Evolutionary conservation across 1,140 invertebrate genomes (phyloP).

Genomic region (Rhynchophorus ferrugineus): DNA sequence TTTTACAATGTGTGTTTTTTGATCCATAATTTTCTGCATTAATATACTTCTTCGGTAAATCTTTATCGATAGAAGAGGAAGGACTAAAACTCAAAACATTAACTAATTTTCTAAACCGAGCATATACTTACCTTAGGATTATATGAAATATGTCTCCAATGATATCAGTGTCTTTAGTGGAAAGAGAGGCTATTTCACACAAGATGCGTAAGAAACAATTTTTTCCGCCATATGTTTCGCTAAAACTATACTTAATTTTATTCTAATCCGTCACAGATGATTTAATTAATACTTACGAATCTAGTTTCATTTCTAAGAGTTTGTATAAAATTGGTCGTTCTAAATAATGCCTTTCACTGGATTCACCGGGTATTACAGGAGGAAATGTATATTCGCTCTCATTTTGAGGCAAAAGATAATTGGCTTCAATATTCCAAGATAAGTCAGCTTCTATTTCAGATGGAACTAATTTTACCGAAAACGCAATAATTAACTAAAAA

Average conservation of each 20-base stretch:
- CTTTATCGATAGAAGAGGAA: slow-evolving; percentile 39
- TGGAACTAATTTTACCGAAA: slow-evolving; percentile 63
- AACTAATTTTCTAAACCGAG: slow-evolving; percentile 27
- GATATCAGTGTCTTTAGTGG: slow-evolving; percentile 43
- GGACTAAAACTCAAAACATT: slow-evolving; percentile 39
- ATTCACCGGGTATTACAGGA: slow-evolving; percentile 22
- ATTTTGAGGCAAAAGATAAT: slow-evolving; percentile 47
- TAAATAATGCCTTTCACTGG: slow-evolving; percentile 19
- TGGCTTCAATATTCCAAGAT: slow-evolving; percentile 70
- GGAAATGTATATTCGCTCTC: slow-evolving; percentile 33
- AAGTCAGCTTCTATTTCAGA: slow-evolving; percentile 63
- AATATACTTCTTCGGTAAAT: slow-evolving; percentile 37
- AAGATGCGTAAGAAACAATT: slow-evolving; percentile 45
- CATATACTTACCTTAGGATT: slow-evolving; percentile 47
- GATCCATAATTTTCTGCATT: slow-evolving; percentile 39
- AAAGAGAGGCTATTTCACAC: slow-evolving; percentile 41
- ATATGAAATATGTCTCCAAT: slow-evolving; percentile 46
- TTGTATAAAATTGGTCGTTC: slow-evolving; percentile 29
- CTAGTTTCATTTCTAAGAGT: slow-evolving; percentile 32
- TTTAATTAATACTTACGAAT: slow-evolving; percentile 30
- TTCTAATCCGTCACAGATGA: slow-evolving; percentile 5
- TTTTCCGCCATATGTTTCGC: slow-evolving; percentile 45
- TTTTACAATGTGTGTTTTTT: slow-evolving; percentile 35
- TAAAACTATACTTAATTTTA: slow-evolving; percentile 17
- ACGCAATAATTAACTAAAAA: slow-evolving; percentile 53